Base-by-base conservation (phyloP, 2,797 vertebrate species). In the Danio aesculapii region DNA sequence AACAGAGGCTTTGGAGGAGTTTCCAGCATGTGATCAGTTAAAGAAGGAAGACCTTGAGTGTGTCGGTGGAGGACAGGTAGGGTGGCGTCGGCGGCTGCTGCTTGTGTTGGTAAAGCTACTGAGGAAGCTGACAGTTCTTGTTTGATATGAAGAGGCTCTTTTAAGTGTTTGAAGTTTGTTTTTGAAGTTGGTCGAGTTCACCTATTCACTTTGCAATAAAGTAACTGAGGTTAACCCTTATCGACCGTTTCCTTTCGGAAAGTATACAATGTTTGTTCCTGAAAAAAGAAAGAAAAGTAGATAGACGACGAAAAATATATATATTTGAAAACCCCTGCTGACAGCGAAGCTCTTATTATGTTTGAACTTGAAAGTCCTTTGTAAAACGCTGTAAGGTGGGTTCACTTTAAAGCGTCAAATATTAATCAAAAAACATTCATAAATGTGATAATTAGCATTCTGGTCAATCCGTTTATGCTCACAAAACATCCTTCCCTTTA, bases 31-130 rank as follows among this genome's bases (percentile, higher is more conserved):
- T 50, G n/a, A 47, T 66, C 39, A 67, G 83, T 69, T 87, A 83
- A 79, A 89, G 83, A 69, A 7, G 47, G 64, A 88, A 88, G 85
- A 87, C 86, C 85, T 87, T 88, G 84, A 83, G 53, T 72, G 71
- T 14, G 46, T 77, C 14, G 13, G 46, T 72, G 61, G 77, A 84
- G 64, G 81, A 66, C 74, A 63, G 55, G 46, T 50, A 30, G 5
- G n/a, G 43, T 14, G 57, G 43, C 30, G 30, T 30, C 30, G 30
- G 43, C 50, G 71, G 19, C 12, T n/a, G 59, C 30, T 57, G 50
- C 50, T 68, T 84, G 14, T 77, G 55, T 67, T 70, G 47, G n/a
- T 16, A 47, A 14, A 79, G 76, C 46, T 68, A 57, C 44, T 53
- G 61, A 43, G 63, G 55, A 76, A 66, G 76, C 79, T 66, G 64